phyloP scores from a whole-genome alignment of 2,113 vertebrate species.

The Fregata magnificens region DNA sequence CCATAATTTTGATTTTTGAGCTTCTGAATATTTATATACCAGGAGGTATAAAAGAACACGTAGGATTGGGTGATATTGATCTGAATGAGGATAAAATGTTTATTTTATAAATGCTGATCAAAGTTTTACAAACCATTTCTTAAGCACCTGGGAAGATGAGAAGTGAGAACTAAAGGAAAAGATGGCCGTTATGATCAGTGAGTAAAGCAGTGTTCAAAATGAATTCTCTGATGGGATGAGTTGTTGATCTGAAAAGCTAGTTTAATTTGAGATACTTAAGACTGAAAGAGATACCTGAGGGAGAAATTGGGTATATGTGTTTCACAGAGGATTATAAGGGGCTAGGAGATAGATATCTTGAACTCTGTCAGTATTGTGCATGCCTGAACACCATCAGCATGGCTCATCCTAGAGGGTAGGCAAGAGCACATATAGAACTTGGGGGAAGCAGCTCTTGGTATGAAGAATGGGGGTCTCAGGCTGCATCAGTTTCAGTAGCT shows the following conservation, averaged over 20 bases:
- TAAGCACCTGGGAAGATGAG: not conserved
- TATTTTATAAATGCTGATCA: not conserved
- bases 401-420: not conserved
- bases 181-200: not conserved
- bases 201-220: not conserved
- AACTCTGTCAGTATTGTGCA: not conserved
- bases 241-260: not conserved
- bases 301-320: not conserved
- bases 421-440: not conserved
- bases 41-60: not conserved
- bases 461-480: not conserved
- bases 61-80: not conserved
- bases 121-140: not conserved
- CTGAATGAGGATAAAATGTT: not conserved
- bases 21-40: not conserved
- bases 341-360: not conserved
- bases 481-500: not conserved
- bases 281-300: not conserved
- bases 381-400: not conserved
- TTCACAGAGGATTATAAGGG: not conserved
- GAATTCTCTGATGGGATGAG: not conserved
- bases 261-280: not conserved
- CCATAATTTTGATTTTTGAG: not conserved
- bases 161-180: not conserved
- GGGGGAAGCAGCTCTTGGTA: not conserved